Evolutionary conservation across 2,113 vertebrate species (phyloP).

Genomic region (Notarius lentiginosus): DNA sequence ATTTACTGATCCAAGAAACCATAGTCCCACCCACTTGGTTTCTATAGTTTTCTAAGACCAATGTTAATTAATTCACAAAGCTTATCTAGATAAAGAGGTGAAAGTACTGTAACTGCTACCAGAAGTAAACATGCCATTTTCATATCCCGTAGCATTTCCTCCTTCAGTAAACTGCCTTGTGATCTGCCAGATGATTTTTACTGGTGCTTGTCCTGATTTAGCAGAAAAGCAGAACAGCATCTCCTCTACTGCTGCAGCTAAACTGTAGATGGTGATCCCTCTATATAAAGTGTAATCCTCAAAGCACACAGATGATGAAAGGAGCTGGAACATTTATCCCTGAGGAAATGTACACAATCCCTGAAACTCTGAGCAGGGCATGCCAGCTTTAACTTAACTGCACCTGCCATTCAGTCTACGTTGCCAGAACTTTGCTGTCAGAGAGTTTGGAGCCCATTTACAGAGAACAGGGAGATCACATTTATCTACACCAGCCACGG

Average conservation of each 20-base stretch:
- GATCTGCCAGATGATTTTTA: not conserved
- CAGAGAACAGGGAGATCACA: conserved; percentile 12
- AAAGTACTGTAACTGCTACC: not conserved
- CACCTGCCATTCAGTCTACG: not conserved
- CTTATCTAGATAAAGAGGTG: not conserved
- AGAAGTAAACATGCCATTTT: not conserved
- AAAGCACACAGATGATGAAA: conserved; percentile 3
- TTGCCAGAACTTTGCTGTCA: not conserved
- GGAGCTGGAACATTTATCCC: not conserved
- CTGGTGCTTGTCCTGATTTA: not conserved
- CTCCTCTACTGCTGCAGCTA: not conserved
- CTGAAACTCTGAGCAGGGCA: not conserved
- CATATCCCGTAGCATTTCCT: not conserved
- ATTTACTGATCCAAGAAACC: not conserved
- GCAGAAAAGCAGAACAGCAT: not conserved
- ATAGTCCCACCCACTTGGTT: not conserved
- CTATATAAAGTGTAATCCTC: conserved; percentile 5
- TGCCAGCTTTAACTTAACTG: conserved; percentile 10
- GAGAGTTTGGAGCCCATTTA: conserved; percentile 18
- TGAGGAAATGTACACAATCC: not conserved
- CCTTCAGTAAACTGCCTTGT: not conserved
- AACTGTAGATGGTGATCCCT: not conserved
- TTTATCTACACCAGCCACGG: conserved; percentile 18
- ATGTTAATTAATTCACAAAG: not conserved
- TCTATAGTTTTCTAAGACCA: not conserved